Percentiles rank a stretch among this genome's conserved stretches.
These are phyloP conservation scores for Pristionchus arcanus DNA, from an alignment of 2,888 invertebrate genomes.

Conservation along the genomic window DNA sequence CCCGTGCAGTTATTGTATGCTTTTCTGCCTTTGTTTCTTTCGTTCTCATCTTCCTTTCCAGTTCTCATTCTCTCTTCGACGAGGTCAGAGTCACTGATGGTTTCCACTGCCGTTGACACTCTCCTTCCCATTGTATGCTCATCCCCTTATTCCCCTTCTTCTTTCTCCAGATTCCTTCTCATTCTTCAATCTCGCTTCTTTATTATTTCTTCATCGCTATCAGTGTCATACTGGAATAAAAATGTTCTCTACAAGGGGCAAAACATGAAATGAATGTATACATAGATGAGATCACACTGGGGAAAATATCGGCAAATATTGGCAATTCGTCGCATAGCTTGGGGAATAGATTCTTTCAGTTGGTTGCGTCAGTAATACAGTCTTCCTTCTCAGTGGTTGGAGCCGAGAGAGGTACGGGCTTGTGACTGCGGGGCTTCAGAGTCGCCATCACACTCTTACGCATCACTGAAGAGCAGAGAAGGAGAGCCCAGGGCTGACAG, in stretches of 20 bases:
- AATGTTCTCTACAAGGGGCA: not conserved
- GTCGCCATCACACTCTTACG: slow-evolving; percentile 42
- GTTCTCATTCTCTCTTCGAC: not conserved
- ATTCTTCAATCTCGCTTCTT: not conserved
- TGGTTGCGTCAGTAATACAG: not conserved
- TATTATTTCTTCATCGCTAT: slow-evolving; percentile 30
- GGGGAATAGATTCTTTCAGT: not conserved
- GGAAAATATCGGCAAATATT: not conserved
- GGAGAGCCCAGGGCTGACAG: slow-evolving; percentile 54
- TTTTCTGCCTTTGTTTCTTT: not conserved
- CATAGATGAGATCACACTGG: slow-evolving; percentile 18
- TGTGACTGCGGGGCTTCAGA: not conserved
- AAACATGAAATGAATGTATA: not conserved
- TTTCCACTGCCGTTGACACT: slow-evolving; percentile 28
- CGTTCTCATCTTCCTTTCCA: not conserved
- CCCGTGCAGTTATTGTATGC: slow-evolving; percentile 30
- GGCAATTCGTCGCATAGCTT: not conserved
- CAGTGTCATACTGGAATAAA: slow-evolving; percentile 55
- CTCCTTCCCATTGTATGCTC: slow-evolving; percentile 24
- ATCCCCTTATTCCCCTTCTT: slow-evolving; percentile 16
- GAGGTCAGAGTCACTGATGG: slow-evolving; percentile 26
- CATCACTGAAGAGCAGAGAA: slow-evolving; percentile 52
- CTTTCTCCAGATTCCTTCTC: slow-evolving; percentile 9
- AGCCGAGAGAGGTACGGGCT: slow-evolving; percentile 10
- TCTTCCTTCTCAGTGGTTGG: slow-evolving; percentile 47